Base-by-base conservation (phyloP, 2,113 vertebrate genomes). In the Bambusicola thoracicus region DNA sequence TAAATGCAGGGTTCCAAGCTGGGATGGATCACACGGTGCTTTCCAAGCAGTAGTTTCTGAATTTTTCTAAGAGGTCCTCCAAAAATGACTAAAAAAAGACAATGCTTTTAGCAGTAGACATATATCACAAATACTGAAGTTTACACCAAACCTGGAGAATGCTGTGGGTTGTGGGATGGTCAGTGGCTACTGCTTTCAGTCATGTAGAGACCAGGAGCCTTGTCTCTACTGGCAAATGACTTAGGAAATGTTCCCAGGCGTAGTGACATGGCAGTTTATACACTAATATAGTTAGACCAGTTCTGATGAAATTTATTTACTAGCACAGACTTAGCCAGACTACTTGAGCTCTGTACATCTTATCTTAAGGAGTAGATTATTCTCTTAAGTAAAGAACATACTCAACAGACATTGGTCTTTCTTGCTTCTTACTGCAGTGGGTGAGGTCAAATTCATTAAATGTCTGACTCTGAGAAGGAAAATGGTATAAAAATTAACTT, bases 371-470 rank as follows among this genome's bases (percentile, higher is more conserved):
- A 86, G 46, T 30, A 77, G 46, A 30, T 3, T 89, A 77, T 84
- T 75, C 43, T 81, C 73, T 58, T 22, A 61, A 61, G 75, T 65
- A 61, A 86, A 75, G n/a, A 72, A 30, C 29, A 59, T 15, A 13
- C 30, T 76, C 51, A 87, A 74, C 58, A 51, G 79, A 51, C 32
- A 36, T 78, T 25, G 51, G 49, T 94, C 67, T 74, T 88, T 5
- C 65, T 93, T 75, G 12, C 16, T n/a, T 90, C 51, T 53, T 51
- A 27, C 29, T 36, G 29, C 38, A 78, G 16, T 61, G 30, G 48
- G 19, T 55, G 51, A 93, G 72, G 76, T 94, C 76, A 80, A 81
- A 83, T 85, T 77, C 72, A 83, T 83, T 85, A 36, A 73, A 73
- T 58, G 25, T 46, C 75, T 74, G 14, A 34, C 22, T 89, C 66